A percentile compares a stretch with the other conserved stretches of the same genome.
Evolutionary conservation across 2,888 invertebrate genomes (phyloP).

Genomic region (Macrophya annulata): DNA sequence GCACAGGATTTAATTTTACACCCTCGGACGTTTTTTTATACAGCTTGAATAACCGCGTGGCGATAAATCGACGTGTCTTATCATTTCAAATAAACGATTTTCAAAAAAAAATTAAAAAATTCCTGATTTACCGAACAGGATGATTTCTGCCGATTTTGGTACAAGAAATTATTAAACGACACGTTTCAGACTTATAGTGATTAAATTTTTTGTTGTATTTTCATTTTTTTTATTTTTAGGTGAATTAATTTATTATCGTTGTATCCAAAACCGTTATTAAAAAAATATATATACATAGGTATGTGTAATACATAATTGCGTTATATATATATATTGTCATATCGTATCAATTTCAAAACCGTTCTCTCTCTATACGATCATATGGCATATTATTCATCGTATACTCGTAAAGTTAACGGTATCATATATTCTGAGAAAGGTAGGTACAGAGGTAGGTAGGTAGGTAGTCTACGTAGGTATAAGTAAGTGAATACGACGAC

Average conservation of each 20-base stretch:
- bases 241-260: no score
- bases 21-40: background rate
- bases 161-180: no score
- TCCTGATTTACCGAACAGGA: no score
- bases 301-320: no score
- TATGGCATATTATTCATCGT: slow-evolving; percentile 10
- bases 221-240: no score
- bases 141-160: no score
- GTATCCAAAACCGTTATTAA: no score
- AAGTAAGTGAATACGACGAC: background rate
- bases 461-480: background rate
- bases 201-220: no score
- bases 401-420: slow-evolving; percentile 7
- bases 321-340: background rate
- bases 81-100: background rate
- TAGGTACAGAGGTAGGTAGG: background rate
- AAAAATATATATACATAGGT: no score
- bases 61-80: background rate
- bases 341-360: slow-evolving; percentile 7
- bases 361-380: slow-evolving; percentile 1
- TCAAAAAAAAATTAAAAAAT: no score
- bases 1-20: no score
- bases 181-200: no score
- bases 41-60: background rate
- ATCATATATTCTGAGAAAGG: slow-evolving; percentile 8